Percentiles rank a stretch among this genome's conserved stretches.
Conservation (phyloP, 2,888 invertebrate species). For the Tuberolachnus salignus region DNA sequence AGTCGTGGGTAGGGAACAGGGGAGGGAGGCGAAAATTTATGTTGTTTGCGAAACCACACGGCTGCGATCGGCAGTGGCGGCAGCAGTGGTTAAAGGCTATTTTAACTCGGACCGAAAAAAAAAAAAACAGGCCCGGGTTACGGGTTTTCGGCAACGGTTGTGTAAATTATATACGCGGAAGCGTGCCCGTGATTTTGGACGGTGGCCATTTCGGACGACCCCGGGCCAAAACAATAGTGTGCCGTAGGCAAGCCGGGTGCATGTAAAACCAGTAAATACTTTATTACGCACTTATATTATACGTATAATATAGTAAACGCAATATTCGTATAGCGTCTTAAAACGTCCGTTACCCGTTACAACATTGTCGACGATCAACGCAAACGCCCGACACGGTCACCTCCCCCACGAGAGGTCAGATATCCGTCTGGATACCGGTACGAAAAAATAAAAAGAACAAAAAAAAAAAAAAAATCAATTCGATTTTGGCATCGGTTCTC, state of each 20-base stretch:
- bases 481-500: constrained; percentile 7
- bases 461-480: background rate
- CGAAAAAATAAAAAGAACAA: too few relatives aligned
- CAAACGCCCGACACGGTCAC: background rate
- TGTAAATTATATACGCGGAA: background rate
- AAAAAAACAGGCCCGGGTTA: constrained; percentile 40
- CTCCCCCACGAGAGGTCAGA: background rate
- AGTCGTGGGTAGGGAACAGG: too few relatives aligned
- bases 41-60: constrained; percentile 27
- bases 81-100: constrained; percentile 13
- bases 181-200: constrained; percentile 40
- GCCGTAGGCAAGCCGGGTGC: background rate
- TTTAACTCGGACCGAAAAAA: constrained; percentile 52
- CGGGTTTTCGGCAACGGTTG: constrained; percentile 31
- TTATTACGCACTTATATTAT: too few relatives aligned
- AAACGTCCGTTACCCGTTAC: constrained; percentile 32
- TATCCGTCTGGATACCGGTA: background rate
- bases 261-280: background rate
- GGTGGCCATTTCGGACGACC: constrained; percentile 24
- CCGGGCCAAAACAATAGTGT: constrained; percentile 50
- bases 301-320: background rate
- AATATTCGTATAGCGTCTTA: constrained; percentile 11
- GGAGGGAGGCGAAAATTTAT: constrained; percentile 19
- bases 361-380: constrained; percentile 17
- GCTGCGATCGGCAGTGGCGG: constrained; percentile 17